Base-by-base conservation (phyloP, 2,797 vertebrate genomes). In the Ctenopoma multispine region DNA sequence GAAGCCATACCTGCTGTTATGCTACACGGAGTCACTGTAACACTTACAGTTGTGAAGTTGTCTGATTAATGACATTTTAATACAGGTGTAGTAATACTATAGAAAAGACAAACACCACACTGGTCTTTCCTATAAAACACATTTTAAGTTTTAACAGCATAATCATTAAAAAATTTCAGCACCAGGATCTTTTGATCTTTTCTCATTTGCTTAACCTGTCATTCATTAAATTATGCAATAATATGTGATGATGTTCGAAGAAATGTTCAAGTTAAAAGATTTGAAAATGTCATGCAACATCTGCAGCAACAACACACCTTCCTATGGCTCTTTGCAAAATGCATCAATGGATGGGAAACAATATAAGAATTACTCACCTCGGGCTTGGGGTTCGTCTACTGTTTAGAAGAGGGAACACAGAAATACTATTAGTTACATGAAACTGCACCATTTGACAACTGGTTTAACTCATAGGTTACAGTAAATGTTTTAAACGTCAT, bases 361-460 rank as follows among this genome's bases (percentile, higher is more conserved):
- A 60, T 2, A 67, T 10, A 51, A 17, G 57, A 68, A 55, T 18
- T 43, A 72, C 89, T 89, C 69, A 92, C 91, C 66, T 83, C 70
- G 5, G 8, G 11, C 5, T 38, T 81, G 4, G 34, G 77, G 15
- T 23, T 27, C 10, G 0, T 62, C 78, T 65, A 15, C 14, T 53
- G 67, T 23, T 58, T 1, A 31, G 29, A 79, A 78, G 6, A 79
- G 21, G 72, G 59, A 69, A 48, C 27, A 87, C 4, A 81, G 5
- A 82, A 18, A 59, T 11, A 49, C 53, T 63, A 34, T 69, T 63
- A 75, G 27, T 4, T 29, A 80, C 43, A 49, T 58, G 14, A 67
- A 46, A 66, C 11, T 7, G 23, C 7, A 11, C 8, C 9, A 54
- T 49, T 58, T 7, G 46, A 4, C 66, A 64, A 77, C 48, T 17